Percentiles rank a stretch among this genome's conserved stretches.
phyloP scores from a whole-genome alignment of 2,113 vertebrate species.

The Peromyscus polionotus region DNA sequence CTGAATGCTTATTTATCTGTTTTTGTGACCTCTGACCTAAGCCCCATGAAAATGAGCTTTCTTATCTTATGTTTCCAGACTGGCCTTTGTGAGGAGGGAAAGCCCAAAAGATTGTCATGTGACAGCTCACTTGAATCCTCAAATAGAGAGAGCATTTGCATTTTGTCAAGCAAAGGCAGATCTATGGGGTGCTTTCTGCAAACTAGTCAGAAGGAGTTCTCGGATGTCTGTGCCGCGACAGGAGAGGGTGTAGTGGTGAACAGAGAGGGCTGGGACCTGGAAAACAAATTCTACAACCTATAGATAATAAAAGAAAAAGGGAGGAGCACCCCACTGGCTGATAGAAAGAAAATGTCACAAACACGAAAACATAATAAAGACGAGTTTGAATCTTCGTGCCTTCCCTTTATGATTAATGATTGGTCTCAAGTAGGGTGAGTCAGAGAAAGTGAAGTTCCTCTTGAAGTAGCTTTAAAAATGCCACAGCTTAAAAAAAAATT shows the following conservation, averaged over 20 bases:
- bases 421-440: slow-evolving; percentile 86
- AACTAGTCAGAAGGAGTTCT: slow-evolving; percentile 8
- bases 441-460: slow-evolving; percentile 87
- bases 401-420: slow-evolving; percentile 90
- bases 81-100: neutral
- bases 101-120: neutral
- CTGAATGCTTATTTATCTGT: neutral
- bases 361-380: slow-evolving; percentile 89
- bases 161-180: neutral
- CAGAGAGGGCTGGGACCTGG: slow-evolving; percentile 65
- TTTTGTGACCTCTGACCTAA: slow-evolving; percentile 46
- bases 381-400: slow-evolving; percentile 82
- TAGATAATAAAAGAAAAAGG: slow-evolving; percentile 85
- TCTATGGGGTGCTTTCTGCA: neutral
- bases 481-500: slow-evolving; percentile 87
- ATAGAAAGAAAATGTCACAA: slow-evolving; percentile 89
- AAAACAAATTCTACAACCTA: slow-evolving; percentile 76
- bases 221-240: neutral
- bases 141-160: neutral
- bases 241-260: slow-evolving; percentile 24
- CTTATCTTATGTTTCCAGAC: neutral
- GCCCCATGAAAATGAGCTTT: neutral
- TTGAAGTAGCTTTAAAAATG: slow-evolving; percentile 91
- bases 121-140: neutral
- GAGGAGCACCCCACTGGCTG: slow-evolving; percentile 81